phyloP scores from a whole-genome alignment of 2,888 invertebrate genomes.

The Uloborus plumipes region DNA sequence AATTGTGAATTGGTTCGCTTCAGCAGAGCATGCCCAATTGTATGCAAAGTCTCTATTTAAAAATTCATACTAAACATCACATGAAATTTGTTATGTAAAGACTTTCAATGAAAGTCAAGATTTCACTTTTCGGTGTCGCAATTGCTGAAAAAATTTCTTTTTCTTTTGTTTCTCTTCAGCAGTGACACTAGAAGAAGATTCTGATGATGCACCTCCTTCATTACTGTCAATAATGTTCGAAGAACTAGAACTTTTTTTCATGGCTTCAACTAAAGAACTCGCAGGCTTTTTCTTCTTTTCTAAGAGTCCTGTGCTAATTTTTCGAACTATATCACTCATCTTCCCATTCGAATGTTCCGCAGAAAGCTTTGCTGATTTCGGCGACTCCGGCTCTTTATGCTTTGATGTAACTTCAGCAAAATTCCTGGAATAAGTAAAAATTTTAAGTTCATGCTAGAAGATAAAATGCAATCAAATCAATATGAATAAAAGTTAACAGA shows the following conservation, averaged over 20 bases:
- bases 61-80: background rate
- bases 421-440: background rate
- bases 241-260: conserved; percentile 46
- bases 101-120: conserved; percentile 18
- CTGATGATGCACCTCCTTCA: conserved; percentile 35
- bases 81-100: too few relatives aligned
- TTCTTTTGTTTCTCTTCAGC: conserved; percentile 45
- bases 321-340: conserved; percentile 50
- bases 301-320: conserved; percentile 47
- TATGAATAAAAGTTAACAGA: too few relatives aligned
- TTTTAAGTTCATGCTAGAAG: too few relatives aligned
- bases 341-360: conserved; percentile 28
- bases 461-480: too few relatives aligned
- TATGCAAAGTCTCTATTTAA: background rate
- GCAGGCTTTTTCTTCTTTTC: conserved; percentile 34
- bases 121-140: conserved; percentile 43
- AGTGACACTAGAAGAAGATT: conserved; percentile 33
- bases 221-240: conserved; percentile 37
- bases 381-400: conserved; percentile 12
- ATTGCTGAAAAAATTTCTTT: conserved; percentile 46
- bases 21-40: conserved; percentile 32
- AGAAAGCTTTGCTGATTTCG: background rate
- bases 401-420: conserved; percentile 17
- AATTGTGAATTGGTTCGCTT: conserved; percentile 36
- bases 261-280: conserved; percentile 30